phyloP scores from a whole-genome alignment of 64 coral and sea anemone species.

The Stichodactyla mertensii region DNA sequence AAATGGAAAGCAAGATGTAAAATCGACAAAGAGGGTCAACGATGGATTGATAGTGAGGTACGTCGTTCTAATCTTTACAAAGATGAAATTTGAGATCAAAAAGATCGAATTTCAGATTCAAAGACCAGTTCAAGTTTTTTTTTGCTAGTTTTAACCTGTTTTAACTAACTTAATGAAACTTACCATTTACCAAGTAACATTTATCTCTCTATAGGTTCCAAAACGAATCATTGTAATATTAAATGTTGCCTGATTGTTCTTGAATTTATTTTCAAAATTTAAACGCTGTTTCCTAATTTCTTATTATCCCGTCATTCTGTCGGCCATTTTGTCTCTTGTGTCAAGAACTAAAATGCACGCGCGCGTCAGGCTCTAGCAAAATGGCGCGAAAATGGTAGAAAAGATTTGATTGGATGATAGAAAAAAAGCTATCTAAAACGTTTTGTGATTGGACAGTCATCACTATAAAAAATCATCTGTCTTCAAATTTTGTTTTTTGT shows the following conservation, averaged over 20 bases:
- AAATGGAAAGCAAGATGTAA: constrained; percentile 97
- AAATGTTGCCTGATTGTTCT: no score
- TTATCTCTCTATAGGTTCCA: no score
- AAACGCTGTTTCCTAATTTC: background rate
- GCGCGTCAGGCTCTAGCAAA: background rate
- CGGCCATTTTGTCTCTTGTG: background rate
- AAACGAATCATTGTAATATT: no score
- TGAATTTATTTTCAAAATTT: no score
- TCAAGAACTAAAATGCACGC: background rate
- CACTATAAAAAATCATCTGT: background rate
- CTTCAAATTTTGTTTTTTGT: background rate
- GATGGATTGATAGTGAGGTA: constrained; percentile 90
- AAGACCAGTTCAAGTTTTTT: no score
- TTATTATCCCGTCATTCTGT: background rate
- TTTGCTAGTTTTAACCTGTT: no score
- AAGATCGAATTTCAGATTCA: no score
- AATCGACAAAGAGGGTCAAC: constrained; percentile 91
- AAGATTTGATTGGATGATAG: background rate
- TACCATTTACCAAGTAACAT: no score
- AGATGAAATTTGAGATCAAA: no score
- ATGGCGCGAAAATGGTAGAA: background rate
- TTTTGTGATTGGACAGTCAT: background rate
- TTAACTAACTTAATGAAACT: no score
- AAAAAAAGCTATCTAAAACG: background rate
- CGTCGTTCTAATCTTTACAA: no score